Conservation (phyloP, 35 echinoderm and acorn worm genomes). For the Strongylocentrotus purpuratus region DNA sequence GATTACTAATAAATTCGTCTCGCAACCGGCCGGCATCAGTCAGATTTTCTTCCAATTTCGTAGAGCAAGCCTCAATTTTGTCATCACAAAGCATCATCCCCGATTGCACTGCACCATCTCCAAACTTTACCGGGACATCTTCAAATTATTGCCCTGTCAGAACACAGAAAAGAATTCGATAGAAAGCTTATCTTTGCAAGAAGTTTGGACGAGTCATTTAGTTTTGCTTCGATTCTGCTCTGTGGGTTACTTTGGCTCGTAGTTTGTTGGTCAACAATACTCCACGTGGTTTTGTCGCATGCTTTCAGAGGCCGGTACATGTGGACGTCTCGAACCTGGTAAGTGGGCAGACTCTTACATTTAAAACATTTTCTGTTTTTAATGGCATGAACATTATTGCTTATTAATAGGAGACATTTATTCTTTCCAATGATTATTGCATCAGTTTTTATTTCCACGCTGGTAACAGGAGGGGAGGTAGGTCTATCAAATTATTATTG, state of each 20-base stretch:
- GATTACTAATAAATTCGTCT: conserved; percentile 34
- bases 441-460: too few species aligned
- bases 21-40: not conserved
- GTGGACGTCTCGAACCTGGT: not conserved
- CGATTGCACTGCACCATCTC: not conserved
- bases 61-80: not conserved
- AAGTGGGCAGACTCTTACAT: not conserved
- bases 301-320: not conserved
- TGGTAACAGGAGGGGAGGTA: too few species aligned
- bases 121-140: not conserved
- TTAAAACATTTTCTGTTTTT: too few species aligned
- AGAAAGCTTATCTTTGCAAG: not conserved
- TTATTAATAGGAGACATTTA: too few species aligned
- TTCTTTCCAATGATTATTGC: too few species aligned
- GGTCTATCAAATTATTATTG: too few species aligned
- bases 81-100: not conserved
- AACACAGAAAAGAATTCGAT: not conserved
- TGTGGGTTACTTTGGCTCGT: not conserved
- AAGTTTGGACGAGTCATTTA: not conserved
- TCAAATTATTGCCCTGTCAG: not conserved
- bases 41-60: conserved; percentile 13
- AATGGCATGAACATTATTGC: too few species aligned
- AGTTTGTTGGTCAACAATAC: conserved; percentile 40
- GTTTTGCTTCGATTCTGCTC: not conserved
- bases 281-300: not conserved